Conservation (phyloP, 2,797 vertebrate species). For the Neosilurus hyrtlii region DNA sequence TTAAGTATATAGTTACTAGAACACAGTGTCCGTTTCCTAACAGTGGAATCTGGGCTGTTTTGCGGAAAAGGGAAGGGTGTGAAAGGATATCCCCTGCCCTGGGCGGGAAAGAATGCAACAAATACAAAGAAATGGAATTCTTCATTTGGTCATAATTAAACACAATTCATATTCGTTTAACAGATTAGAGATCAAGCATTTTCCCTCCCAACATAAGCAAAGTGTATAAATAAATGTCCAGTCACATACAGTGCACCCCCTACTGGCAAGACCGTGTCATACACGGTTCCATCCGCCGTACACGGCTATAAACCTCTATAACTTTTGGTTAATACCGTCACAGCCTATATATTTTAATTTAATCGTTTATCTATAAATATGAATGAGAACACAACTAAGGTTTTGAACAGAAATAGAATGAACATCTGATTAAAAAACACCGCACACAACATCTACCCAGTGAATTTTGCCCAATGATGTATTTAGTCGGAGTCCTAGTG, state of each 20-base stretch:
- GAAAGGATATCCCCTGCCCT: conserved; percentile 54
- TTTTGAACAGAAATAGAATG: too few species aligned
- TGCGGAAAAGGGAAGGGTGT: conserved; percentile 55
- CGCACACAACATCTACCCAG: too few species aligned
- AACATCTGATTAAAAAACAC: too few species aligned
- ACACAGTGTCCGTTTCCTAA: background rate
- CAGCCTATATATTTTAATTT: too few species aligned
- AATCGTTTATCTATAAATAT: too few species aligned
- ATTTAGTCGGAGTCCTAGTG: too few species aligned
- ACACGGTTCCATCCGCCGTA: background rate
- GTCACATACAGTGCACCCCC: background rate
- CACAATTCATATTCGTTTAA: background rate
- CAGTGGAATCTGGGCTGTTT: conserved; percentile 4
- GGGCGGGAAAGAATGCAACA: conserved; percentile 9
- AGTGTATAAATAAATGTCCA: too few species aligned
- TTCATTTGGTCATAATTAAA: background rate
- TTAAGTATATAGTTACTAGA: background rate
- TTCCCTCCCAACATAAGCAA: too few species aligned
- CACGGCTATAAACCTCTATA: background rate
- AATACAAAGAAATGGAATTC: background rate
- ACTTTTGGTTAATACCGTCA: background rate
- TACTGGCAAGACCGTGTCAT: background rate
- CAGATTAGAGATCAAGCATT: background rate
- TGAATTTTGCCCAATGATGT: too few species aligned
- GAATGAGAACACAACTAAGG: too few species aligned